phyloP scores from a whole-genome alignment of 37 sponge, comb jelly and placozoan species.

The Geodia barretti region DNA sequence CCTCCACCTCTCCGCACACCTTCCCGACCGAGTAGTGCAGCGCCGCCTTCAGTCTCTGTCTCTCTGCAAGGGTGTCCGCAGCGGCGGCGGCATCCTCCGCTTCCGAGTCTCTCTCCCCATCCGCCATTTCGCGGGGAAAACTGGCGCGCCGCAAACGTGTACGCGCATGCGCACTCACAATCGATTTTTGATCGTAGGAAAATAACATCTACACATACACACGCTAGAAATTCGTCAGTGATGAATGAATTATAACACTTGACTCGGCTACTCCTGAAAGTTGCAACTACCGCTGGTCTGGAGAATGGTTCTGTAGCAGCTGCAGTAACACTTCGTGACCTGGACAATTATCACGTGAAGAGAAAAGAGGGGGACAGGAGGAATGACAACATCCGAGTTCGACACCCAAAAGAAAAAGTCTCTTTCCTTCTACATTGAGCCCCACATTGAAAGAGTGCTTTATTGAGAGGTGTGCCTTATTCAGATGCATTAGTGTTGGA shows the following conservation, averaged over 20 bases:
- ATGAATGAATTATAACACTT: no score
- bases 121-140: background rate
- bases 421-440: no score
- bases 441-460: no score
- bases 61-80: background rate
- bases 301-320: slow-evolving; percentile 29
- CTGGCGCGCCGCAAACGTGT: background rate
- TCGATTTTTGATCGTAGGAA: background rate
- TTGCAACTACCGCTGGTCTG: no score
- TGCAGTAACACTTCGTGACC: slow-evolving; percentile 39
- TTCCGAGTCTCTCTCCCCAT: background rate
- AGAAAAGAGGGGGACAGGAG: background rate
- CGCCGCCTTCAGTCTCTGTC: slow-evolving; percentile 72
- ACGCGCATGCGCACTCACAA: background rate
- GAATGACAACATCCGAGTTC: background rate
- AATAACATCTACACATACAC: background rate
- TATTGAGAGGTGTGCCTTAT: no score
- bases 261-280: no score
- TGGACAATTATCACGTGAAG: background rate
- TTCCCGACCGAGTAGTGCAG: slow-evolving; percentile 71
- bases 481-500: no score
- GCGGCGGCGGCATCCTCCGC: background rate
- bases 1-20: slow-evolving; percentile 47
- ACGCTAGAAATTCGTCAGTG: no score
- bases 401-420: no score